Evolutionary conservation across 2,888 invertebrate genomes (phyloP), one percentile per base, ranked within the genome.

Genomic region (Entomobrya multifasciata): DNA sequence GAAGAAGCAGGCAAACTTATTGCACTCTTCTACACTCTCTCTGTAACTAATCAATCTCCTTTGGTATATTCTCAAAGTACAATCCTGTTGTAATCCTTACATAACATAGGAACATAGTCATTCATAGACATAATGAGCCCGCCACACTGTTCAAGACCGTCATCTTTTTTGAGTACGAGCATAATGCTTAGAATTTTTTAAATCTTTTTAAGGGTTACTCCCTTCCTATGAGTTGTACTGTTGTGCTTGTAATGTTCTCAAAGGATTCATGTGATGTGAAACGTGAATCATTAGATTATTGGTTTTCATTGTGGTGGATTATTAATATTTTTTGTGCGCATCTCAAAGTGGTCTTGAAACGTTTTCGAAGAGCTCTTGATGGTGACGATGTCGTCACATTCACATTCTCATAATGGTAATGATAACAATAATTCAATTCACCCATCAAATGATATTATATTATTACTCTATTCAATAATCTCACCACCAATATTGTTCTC

Each of bases 311-410:
- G 30, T 67, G 67, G 65, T 65, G 57, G 65, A 80, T 67, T 81
- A 72, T n/a, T 52, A 44, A 15, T 60, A 57, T 60, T 81, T 72
- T 60, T 41, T 6, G 5, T 36, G 27, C 47, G 8, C 41, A 11
- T 65, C 30, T 62, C 62, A 81, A 79, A 74, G 74, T 67, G 72
- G 27, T 72, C 81, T 72, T 44, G 65, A 76, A 62, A 49, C 27
- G 70, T 57, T 74, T 62, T 76, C 22, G 52, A 74, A 83, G 67
- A 15, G 60, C 65, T 76, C 72, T 76, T 72, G 67, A 65, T 70
- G 81, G 70, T 55, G 81, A 70, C 70, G 70, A 81, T 55, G 57
- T 81, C 72, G 60, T 81, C 81, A 62, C 76, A 76, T 76, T 74
- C 74, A 22, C 47, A 70, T 79, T 4, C 36, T n/a, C 57, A 22